Conservation (phyloP, 2,797 vertebrate genomes). For the Peromyscus melanophrys region DNA sequence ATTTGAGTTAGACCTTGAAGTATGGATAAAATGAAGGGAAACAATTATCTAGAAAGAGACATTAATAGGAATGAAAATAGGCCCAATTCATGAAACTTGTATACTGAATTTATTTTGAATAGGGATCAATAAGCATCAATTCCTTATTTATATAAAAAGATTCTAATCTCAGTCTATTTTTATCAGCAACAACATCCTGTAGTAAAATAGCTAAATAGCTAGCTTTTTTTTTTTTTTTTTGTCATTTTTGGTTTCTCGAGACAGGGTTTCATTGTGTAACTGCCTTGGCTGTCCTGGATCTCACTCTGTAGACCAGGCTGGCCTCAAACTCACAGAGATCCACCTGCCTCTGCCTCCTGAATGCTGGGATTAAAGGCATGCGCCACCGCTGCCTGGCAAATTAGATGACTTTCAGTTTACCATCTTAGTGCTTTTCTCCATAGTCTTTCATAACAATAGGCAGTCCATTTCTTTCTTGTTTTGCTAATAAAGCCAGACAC, state of each 20-base stretch:
- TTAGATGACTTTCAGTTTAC: not conserved
- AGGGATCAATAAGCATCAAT: not conserved
- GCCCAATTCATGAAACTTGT: not conserved
- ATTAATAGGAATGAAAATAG: not conserved
- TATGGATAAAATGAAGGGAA: not conserved
- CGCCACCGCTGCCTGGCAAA: not conserved
- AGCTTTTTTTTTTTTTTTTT: not conserved
- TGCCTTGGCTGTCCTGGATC: not conserved
- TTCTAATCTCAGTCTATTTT: not conserved
- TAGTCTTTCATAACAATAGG: not conserved
- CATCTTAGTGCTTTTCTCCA: not conserved
- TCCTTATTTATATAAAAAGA: not conserved
- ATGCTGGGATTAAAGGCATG: not conserved
- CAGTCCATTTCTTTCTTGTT: not conserved
- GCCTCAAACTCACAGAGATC: not conserved
- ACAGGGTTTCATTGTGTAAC: not conserved
- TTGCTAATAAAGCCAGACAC: not conserved
- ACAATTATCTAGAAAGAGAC: not conserved
- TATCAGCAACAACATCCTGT: not conserved
- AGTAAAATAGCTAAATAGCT: not conserved
- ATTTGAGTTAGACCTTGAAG: not conserved
- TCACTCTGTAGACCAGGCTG: not conserved
- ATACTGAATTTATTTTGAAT: slow-evolving; percentile 38
- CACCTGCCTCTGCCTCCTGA: not conserved
- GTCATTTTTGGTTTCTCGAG: not conserved